Conservation (phyloP, 53 echinoderm and acorn worm species). For the Pentamera pediparva region DNA sequence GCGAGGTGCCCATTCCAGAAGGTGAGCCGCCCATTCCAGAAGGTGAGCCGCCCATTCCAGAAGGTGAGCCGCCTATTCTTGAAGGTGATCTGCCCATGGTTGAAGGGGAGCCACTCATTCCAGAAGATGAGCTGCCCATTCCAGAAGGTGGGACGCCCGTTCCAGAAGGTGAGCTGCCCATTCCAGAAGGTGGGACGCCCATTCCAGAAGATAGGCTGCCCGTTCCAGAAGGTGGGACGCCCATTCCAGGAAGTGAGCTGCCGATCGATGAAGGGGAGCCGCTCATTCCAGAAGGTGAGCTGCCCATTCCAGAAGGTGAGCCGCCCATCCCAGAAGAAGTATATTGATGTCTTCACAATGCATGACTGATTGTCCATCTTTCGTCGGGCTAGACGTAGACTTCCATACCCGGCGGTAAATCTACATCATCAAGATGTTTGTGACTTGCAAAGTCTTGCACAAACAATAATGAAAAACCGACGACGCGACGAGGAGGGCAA, state of each 20-base stretch:
- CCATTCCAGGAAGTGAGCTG: neutral
- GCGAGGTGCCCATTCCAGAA: too few relatives aligned
- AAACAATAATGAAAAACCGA: slow-evolving; percentile 10
- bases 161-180: too few relatives aligned
- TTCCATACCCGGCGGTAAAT: slow-evolving; percentile 1
- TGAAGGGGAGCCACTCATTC: neutral
- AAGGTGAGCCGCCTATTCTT: neutral
- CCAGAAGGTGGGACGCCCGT: neutral
- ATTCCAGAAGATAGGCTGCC: too few relatives aligned
- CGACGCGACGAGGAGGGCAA: slow-evolving; percentile 24
- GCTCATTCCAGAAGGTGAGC: neutral
- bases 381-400: slow-evolving; percentile 18
- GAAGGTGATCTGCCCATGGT: neutral
- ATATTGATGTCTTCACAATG: slow-evolving; percentile 16
- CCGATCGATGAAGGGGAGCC: neutral
- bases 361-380: slow-evolving; percentile 26
- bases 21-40: too few relatives aligned
- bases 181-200: too few relatives aligned
- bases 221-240: neutral
- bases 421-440: slow-evolving; percentile 20
- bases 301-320: neutral
- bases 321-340: neutral
- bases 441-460: slow-evolving; percentile 22
- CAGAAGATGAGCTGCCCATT: neutral
- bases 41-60: too few relatives aligned